phyloP scores from a whole-genome alignment of 1,140 invertebrate species.

The Drosophila subobscura region DNA sequence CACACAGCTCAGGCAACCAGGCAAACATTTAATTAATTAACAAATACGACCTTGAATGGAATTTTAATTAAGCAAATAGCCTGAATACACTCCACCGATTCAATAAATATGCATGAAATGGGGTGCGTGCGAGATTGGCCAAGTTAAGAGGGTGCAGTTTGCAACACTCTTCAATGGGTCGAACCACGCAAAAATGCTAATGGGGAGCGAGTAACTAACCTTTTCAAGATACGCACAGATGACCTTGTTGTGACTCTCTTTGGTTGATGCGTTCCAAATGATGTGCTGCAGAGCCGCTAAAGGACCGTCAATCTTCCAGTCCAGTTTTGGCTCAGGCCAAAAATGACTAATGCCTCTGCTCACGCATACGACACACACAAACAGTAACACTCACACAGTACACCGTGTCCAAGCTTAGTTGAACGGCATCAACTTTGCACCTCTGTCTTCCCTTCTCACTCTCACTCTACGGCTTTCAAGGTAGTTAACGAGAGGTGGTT shows the following conservation, averaged over 20 bases:
- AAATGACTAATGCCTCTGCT: constrained; percentile 63
- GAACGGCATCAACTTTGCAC: constrained; percentile 52
- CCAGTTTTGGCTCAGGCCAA: constrained; percentile 52
- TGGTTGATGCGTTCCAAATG: constrained; percentile 56
- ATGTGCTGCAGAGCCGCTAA: constrained; percentile 36
- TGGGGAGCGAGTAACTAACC: constrained; percentile 31
- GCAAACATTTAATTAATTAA: constrained; percentile 59
- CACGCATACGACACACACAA: constrained; percentile 43
- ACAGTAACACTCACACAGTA: constrained; percentile 10
- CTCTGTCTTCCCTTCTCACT: constrained; percentile 19
- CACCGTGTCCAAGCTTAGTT: constrained; percentile 22
- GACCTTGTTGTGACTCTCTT: constrained; percentile 10
- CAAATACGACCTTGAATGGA: constrained; percentile 49
- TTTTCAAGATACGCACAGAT: constrained; percentile 24
- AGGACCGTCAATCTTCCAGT: constrained; percentile 33
- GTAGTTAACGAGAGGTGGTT: constrained; percentile 44
- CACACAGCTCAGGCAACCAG: constrained; percentile 1
- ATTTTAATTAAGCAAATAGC: constrained; percentile 50
- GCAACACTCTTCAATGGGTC: no score
- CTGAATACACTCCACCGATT: constrained; percentile 31
- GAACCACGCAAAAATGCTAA: no score
- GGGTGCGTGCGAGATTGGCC: constrained; percentile 9
- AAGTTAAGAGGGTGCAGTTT: constrained; percentile 12
- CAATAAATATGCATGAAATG: constrained; percentile 14
- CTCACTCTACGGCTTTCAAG: constrained; percentile 22